Evolutionary conservation across 2,888 invertebrate genomes (phyloP), one percentile per base, ranked within the genome.

Genomic region (Maniola hyperantus): DNA sequence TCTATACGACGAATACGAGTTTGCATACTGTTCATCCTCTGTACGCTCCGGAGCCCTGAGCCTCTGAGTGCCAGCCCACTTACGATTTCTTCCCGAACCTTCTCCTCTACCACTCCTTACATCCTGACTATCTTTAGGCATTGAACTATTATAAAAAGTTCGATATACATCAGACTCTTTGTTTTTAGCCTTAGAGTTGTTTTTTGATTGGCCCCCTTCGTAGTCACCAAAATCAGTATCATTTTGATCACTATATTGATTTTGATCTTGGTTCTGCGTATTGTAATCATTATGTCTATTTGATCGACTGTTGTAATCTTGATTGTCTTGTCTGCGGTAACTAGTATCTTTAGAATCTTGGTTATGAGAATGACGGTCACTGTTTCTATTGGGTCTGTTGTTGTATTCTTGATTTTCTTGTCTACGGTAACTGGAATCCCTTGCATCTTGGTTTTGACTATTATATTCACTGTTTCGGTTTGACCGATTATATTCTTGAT

Each of bases 21-120:
- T 89, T 20, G 90, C 91, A 83, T 81, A 91, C 64, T 90, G 87
- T 69, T 90, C 91, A 82, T 91, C 89, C 68, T 91, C 91, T n/a
- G 74, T 73, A 68, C 86, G 79, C 5, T 91, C 90, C 5, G 69
- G 67, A 6, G 84, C 74, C 58, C 85, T 72, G 2, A 90, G 62
- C 8, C 91, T 74, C 63, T 88, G 89, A 67, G 84, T 88, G 1
- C 91, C 91, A 0, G 73, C 77, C 83, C 87, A 88, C 72, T 84
- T 88, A 55, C 81, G 82, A 15, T 79, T 77, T 6, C 82, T 79
- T 0, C 81, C 79, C 0, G 85, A 80, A 36, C 77, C 73, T 69
- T 88, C 88, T n/a, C 82, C 83, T 68, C 83, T 83, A 0, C 84
- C 83, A 72, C 81, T 83, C 61, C 87, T 83, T 1, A 82, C 80